Evolutionary conservation across 37 sponge, comb jelly and placozoan genomes (phyloP), one percentile per base, ranked within the genome.

Genomic region (Chondrilla cf. caribensis): DNA sequence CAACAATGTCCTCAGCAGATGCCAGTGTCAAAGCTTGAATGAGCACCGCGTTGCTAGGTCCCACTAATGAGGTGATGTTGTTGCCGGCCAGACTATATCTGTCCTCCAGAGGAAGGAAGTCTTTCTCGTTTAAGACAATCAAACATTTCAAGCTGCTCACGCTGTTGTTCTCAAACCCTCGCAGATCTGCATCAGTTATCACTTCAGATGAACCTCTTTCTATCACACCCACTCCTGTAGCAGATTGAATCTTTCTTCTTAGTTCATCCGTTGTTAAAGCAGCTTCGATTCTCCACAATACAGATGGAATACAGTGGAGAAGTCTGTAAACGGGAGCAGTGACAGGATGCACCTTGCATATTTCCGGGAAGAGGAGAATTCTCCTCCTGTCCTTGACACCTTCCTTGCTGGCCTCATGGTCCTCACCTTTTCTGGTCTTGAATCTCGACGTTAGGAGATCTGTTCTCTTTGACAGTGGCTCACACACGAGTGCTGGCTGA

Each of bases 261-360:
- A 97, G 84, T 32, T 90, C 87, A 25, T 92, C 58, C 0, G 86
- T 84, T 22, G 71, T 29, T n/a, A 96, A 83, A 24, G 88, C 41
- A 35, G 88, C 71, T 80, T 98, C 99, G 24, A 96, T 0, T 28
- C 99, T 40, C 86, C 89, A 96, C 29, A 98, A 64, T 36, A 96
- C 39, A 1, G 95, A 91, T 0, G 97, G 99, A n/a, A 98, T 59
- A 62, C 92, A 92, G 31, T 79, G 70, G 32, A 58, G 58, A 2
- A 90, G 71, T 37, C 86, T 85, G 86, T 80, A 86, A 29, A 94
- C 33, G 68, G 77, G 71, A 11, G 85, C 80, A 0, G 87, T 80
- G 31, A 97, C 44, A 26, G 87, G 89, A 32, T 86, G 84, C 36
- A 90, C 83, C 5, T 58, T 22, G 55, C 83, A 84, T n/a, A 92